phyloP scores from a whole-genome alignment of 2,797 vertebrate genomes.

The Silurus aristotelis region DNA sequence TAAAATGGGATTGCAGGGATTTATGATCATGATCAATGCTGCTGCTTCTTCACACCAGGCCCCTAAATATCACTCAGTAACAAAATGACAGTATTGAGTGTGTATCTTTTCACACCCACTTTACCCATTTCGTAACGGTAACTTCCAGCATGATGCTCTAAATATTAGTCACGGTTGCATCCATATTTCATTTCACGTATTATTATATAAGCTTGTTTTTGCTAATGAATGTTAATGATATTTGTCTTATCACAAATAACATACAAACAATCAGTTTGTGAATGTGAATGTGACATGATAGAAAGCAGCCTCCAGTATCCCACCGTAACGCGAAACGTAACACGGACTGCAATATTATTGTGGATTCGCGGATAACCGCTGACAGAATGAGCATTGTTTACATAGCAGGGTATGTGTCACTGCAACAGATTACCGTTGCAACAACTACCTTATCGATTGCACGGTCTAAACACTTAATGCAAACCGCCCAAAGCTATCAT shows the following conservation, averaged over 20 bases:
- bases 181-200: not conserved
- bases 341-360: not conserved
- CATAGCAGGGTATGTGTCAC: not conserved
- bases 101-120: not conserved
- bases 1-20: too few species aligned
- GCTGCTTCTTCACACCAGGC: too few species aligned
- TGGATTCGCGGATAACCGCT: not conserved
- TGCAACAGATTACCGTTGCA: not conserved
- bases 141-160: not conserved
- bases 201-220: not conserved
- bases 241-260: not conserved
- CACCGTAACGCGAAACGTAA: too few species aligned
- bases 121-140: not conserved
- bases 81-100: not conserved
- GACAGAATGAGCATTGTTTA: not conserved
- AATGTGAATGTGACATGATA: too few species aligned
- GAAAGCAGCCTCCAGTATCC: too few species aligned
- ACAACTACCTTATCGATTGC: too few species aligned
- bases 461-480: not conserved
- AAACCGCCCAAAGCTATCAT: not conserved
- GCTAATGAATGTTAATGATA: not conserved
- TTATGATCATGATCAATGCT: too few species aligned
- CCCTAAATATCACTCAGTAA: too few species aligned
- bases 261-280: too few species aligned
- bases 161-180: not conserved